Evolutionary conservation across 2,113 vertebrate genomes (phyloP).

Genomic region (Melospiza melodia): DNA sequence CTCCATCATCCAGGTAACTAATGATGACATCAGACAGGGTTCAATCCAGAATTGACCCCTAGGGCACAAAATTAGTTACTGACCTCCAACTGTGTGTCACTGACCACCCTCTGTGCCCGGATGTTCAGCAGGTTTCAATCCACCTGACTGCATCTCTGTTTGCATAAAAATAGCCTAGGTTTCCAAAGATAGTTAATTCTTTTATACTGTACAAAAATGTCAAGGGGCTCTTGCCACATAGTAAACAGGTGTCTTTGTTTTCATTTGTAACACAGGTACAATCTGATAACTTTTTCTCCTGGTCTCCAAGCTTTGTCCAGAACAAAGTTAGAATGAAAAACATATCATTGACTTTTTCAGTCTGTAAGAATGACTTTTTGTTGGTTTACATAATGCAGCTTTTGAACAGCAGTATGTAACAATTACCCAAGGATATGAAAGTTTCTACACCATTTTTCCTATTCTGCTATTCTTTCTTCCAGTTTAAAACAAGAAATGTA

Average conservation of each 20-base stretch:
- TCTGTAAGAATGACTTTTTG: not conserved
- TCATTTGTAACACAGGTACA: not conserved
- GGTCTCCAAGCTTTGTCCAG: not conserved
- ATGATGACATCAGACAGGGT: not conserved
- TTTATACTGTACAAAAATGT: not conserved
- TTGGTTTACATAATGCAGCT: not conserved
- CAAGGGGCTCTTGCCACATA: not conserved
- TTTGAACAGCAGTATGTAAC: not conserved
- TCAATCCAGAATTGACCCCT: not conserved
- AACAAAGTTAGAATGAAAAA: not conserved
- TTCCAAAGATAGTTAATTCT: not conserved
- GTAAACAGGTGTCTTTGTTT: not conserved
- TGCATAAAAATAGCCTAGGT: not conserved
- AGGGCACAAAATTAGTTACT: not conserved
- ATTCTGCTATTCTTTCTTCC: not conserved
- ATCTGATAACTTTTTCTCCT: not conserved
- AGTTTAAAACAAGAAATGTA: not conserved
- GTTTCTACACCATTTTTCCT: not conserved
- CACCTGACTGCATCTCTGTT: not conserved
- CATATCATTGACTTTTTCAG: not conserved
- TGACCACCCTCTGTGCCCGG: not conserved
- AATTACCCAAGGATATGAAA: not conserved
- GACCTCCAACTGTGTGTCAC: accelerated
- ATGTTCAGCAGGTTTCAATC: not conserved
- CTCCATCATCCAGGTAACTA: not conserved